phyloP scores from a whole-genome alignment of 2,888 invertebrate species.

The Agrotis segetum region DNA sequence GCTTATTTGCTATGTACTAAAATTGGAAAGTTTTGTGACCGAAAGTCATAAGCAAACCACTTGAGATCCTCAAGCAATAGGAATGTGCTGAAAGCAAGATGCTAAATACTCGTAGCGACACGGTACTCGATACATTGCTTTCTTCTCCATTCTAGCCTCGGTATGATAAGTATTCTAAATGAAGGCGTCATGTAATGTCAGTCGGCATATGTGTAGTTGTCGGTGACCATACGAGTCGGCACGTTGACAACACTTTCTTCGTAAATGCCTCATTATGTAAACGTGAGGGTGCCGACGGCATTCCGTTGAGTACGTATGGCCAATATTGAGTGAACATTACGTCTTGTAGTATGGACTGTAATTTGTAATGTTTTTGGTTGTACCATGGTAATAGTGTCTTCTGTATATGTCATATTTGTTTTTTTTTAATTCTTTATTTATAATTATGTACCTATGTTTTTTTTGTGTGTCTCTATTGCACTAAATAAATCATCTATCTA shows the following conservation, averaged over 20 bases:
- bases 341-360: not conserved
- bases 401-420: too few relatives aligned
- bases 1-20: not conserved
- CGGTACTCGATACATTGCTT: not conserved
- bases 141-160: slow-evolving; percentile 2
- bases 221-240: slow-evolving; percentile 32
- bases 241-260: slow-evolving; percentile 59
- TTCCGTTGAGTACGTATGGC: slow-evolving; percentile 28
- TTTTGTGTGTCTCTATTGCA: too few relatives aligned
- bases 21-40: not conserved
- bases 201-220: slow-evolving; percentile 15
- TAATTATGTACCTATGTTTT: too few relatives aligned
- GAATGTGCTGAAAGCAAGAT: not conserved
- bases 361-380: not conserved
- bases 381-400: not conserved
- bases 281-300: slow-evolving; percentile 35
- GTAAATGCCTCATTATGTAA: slow-evolving; percentile 60
- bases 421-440: too few relatives aligned
- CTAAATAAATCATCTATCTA: too few relatives aligned
- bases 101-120: slow-evolving; percentile 8
- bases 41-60: not conserved
- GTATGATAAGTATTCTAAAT: slow-evolving; percentile 36
- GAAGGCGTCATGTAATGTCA: slow-evolving; percentile 34
- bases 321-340: slow-evolving; percentile 38
- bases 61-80: not conserved